A percentile compares a stretch with the other conserved stretches of the same genome.
phyloP scores from a whole-genome alignment of 23 tunicate genomes.

The Halocynthia roretzi region DNA sequence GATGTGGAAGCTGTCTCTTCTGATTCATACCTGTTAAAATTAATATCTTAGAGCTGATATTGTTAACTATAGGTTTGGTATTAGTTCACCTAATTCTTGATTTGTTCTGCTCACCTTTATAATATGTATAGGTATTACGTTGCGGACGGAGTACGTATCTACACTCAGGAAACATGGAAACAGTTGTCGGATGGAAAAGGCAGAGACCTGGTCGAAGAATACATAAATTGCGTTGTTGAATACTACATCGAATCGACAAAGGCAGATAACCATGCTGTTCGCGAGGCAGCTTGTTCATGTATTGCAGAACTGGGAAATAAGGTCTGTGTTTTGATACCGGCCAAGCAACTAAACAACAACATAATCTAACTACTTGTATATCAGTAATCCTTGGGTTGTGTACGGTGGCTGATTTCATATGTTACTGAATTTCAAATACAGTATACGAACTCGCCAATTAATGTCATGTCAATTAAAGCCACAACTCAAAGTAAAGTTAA shows the following conservation, averaged over 20 bases:
- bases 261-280: slow-evolving; percentile 95
- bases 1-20: too few relatives aligned
- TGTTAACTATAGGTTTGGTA: background rate
- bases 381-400: too few relatives aligned
- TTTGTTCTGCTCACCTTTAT: background rate
- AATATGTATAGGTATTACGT: slow-evolving; percentile 51
- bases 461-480: too few relatives aligned
- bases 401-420: too few relatives aligned
- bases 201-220: slow-evolving; percentile 60
- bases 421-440: too few relatives aligned
- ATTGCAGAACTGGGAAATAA: slow-evolving; percentile 82
- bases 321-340: background rate
- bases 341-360: too few relatives aligned
- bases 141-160: slow-evolving; percentile 91
- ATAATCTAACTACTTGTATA: background rate
- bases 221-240: slow-evolving; percentile 51
- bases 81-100: background rate
- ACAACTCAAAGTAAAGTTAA: too few relatives aligned
- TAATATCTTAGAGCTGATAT: too few relatives aligned
- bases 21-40: too few relatives aligned
- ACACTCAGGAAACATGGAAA: slow-evolving; percentile 81
- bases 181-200: slow-evolving; percentile 54
- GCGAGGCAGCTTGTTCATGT: slow-evolving; percentile 98
- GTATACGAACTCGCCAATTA: too few relatives aligned
- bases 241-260: slow-evolving; percentile 63